These are phyloP conservation scores for Ophion costatus DNA, from an alignment of 2,888 invertebrate species.

Conservation along the genomic window DNA sequence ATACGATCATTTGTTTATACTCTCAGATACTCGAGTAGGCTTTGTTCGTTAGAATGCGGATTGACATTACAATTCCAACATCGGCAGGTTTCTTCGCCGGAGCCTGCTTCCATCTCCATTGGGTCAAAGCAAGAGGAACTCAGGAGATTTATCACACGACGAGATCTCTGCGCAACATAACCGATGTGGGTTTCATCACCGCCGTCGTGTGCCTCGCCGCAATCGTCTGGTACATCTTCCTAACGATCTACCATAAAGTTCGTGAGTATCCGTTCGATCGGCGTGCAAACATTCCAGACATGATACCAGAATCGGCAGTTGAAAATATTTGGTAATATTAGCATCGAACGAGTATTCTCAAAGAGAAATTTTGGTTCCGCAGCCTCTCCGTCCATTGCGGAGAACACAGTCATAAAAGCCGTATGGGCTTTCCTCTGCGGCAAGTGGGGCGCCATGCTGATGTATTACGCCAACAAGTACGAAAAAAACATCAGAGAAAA, in stretches of 20 bases:
- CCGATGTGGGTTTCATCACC: conserved; percentile 70
- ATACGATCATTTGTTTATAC: not conserved
- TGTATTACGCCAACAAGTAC: conserved; percentile 71
- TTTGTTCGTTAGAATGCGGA: not conserved
- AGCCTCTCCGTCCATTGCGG: conserved; percentile 69
- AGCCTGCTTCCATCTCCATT: conserved; percentile 73
- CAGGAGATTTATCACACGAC: conserved; percentile 71
- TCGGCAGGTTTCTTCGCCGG: conserved; percentile 68
- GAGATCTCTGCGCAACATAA: conserved; percentile 68
- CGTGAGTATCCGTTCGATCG: conserved; percentile 66
- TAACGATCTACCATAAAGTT: conserved; percentile 72
- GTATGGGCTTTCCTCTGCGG: conserved; percentile 71
- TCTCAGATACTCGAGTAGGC: not conserved
- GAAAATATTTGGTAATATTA: not conserved
- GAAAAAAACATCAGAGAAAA: conserved; percentile 67
- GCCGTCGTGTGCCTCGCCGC: conserved; percentile 68
- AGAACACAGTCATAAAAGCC: conserved; percentile 70
- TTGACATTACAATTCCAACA: not conserved
- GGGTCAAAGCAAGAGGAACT: conserved; percentile 69
- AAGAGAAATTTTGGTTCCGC: not conserved
- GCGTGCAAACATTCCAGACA: no score
- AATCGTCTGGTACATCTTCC: conserved; percentile 74
- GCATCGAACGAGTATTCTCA: not conserved
- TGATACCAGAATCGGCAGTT: not conserved
- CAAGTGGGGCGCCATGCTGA: conserved; percentile 72